Conservation (phyloP, 2,113 vertebrate species). For the Patagioenas fasciata region DNA sequence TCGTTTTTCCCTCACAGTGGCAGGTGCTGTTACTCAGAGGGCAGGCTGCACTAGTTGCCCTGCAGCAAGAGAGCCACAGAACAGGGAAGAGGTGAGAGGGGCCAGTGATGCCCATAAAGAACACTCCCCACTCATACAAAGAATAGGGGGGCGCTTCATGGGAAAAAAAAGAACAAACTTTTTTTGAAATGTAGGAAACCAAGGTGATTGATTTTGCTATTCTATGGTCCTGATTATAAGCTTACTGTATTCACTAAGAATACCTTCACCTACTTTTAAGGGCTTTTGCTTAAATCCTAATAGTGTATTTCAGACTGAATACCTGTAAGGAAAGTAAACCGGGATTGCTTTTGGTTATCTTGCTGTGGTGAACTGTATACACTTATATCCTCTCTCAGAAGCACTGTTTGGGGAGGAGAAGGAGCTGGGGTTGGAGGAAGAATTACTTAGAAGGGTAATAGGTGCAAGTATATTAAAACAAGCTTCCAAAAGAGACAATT, state of each 20-base stretch:
- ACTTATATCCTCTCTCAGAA: neutral
- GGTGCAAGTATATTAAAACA: constrained; percentile 2
- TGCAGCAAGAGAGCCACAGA: neutral
- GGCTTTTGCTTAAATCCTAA: neutral
- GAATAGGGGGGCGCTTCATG: neutral
- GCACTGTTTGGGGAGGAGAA: neutral
- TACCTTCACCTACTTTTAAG: neutral
- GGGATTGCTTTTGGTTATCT: neutral
- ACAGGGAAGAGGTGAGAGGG: neutral
- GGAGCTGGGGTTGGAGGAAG: neutral
- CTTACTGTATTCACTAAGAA: neutral
- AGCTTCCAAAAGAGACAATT: neutral
- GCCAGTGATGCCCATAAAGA: neutral
- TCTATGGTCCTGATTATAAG: neutral
- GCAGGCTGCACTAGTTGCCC: neutral
- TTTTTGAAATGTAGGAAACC: neutral
- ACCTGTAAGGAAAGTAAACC: neutral
- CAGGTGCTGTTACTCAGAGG: neutral
- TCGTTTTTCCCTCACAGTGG: neutral
- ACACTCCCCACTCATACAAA: neutral
- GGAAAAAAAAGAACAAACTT: neutral
- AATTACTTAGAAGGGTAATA: neutral
- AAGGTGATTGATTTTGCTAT: neutral
- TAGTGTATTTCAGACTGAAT: neutral
- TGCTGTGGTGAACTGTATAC: neutral